Percentiles rank a stretch among this genome's conserved stretches.
These are phyloP conservation scores for Hybos culiciformis DNA, from an alignment of 2,888 invertebrate species.

Conservation along the genomic window DNA sequence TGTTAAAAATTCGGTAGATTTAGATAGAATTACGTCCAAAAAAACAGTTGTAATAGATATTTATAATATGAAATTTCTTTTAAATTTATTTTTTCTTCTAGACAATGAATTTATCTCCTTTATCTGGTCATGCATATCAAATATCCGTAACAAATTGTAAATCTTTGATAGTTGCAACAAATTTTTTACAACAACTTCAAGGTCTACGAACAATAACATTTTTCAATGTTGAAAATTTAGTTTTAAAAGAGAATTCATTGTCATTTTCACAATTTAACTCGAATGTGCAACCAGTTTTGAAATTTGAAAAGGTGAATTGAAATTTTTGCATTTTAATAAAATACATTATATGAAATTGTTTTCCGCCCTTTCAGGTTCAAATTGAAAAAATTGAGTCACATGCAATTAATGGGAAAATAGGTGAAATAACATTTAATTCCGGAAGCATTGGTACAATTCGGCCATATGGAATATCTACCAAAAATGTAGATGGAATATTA, in stretches of 20 bases:
- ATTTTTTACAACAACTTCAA: constrained; percentile 45
- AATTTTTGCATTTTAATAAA: background rate
- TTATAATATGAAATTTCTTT: background rate
- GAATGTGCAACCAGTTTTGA: constrained; percentile 28
- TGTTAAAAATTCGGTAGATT: too few species aligned
- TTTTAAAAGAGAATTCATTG: constrained; percentile 46
- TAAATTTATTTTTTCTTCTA: constrained; percentile 24
- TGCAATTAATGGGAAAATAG: constrained; percentile 57
- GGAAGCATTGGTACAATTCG: constrained; percentile 47
- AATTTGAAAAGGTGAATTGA: constrained; percentile 27
- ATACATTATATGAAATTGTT: background rate
- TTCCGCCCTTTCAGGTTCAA: constrained; percentile 27
- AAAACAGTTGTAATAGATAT: too few species aligned
- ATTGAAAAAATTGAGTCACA: constrained; percentile 43
- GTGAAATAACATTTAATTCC: constrained; percentile 49
- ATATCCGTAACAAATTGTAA: constrained; percentile 55
- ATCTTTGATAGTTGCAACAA: constrained; percentile 42
- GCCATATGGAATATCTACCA: constrained; percentile 62
- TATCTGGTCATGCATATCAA: constrained; percentile 34
- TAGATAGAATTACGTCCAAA: too few species aligned
- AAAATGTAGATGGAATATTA: constrained; percentile 46
- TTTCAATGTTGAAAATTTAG: constrained; percentile 46
- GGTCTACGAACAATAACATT: constrained; percentile 50
- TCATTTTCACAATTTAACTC: constrained; percentile 42
- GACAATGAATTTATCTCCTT: constrained; percentile 44